phyloP scores from a whole-genome alignment of 2,113 vertebrate genomes.

The Leptocoma aspasia region DNA sequence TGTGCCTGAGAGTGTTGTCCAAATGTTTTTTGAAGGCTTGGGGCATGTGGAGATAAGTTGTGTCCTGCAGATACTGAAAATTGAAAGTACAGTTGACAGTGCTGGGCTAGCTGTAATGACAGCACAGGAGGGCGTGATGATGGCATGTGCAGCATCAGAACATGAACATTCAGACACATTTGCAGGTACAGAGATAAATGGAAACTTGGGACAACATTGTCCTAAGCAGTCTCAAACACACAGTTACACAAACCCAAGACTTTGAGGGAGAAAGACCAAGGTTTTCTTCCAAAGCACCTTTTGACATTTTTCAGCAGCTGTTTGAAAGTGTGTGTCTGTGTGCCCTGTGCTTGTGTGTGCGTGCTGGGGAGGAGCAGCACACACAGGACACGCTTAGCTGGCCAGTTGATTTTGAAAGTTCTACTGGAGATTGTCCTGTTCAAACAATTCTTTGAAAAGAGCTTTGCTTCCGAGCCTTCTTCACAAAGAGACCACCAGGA shows the following conservation, averaged over 20 bases:
- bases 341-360: too few relatives aligned
- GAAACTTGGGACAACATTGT: not conserved
- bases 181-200: not conserved
- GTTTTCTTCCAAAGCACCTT: not conserved
- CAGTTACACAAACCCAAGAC: not conserved
- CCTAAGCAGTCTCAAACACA: not conserved
- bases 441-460: not conserved
- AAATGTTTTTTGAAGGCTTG: not conserved
- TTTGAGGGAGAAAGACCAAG: not conserved
- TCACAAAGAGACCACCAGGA: not conserved
- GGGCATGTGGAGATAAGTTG: not conserved
- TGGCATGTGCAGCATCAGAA: not conserved
- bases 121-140: rapidly evolving
- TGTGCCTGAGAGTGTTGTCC: too few relatives aligned
- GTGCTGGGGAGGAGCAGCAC: not conserved
- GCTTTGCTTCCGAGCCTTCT: not conserved
- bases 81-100: not conserved
- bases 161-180: not conserved
- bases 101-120: not conserved
- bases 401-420: not conserved
- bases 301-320: not conserved
- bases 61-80: not conserved
- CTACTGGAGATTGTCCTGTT: not conserved
- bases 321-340: not conserved
- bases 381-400: not conserved